These are phyloP conservation scores for Caenorhabditis tropicalis DNA, from an alignment of 1,140 invertebrate genomes.

Conservation along the genomic window DNA sequence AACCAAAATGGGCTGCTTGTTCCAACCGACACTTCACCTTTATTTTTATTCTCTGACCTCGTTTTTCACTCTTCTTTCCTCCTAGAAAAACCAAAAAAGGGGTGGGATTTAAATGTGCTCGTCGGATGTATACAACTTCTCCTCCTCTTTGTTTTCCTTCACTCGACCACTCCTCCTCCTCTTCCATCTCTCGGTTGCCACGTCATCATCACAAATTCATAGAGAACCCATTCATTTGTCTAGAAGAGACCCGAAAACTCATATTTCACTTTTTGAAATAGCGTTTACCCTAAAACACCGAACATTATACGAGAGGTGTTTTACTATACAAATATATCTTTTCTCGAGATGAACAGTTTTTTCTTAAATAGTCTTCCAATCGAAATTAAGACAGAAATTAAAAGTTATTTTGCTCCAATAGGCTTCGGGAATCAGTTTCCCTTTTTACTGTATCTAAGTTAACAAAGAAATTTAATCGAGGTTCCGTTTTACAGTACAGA, in stretches of 20 bases:
- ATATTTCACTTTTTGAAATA: slow-evolving; percentile 24
- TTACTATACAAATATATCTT: no score
- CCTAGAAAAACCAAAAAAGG: background rate
- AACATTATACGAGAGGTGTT: background rate
- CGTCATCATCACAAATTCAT: slow-evolving; percentile 40
- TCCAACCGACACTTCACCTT: background rate
- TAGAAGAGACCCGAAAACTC: background rate
- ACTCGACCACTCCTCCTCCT: background rate
- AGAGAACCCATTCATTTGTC: slow-evolving; percentile 3
- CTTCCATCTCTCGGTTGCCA: background rate
- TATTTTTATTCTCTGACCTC: background rate
- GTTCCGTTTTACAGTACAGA: no score
- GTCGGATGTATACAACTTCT: slow-evolving; percentile 9
- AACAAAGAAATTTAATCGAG: no score
- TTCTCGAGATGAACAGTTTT: background rate
- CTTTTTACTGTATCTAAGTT: no score
- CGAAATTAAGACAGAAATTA: no score
- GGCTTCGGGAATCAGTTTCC: no score
- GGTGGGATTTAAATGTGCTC: background rate
- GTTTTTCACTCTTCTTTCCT: background rate
- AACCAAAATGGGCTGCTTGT: background rate
- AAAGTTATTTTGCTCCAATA: no score
- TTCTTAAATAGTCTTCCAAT: no score
- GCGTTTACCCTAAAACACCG: background rate
- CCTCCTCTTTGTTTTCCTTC: background rate